Conservation (phyloP, 53 echinoderm and acorn worm species). For the Glandiceps talaboti region DNA sequence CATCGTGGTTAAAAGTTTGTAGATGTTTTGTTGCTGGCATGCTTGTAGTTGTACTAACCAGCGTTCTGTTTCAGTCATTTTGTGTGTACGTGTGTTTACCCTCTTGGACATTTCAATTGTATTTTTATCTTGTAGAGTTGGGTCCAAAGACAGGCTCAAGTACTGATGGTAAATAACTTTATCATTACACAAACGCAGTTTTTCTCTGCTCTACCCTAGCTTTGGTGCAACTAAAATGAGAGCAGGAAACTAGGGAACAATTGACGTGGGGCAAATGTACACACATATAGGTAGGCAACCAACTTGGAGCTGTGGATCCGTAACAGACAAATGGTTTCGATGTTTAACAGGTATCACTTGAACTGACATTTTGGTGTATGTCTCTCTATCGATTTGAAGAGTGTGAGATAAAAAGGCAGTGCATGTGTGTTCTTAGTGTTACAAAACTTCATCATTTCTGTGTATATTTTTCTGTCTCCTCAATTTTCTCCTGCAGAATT, state of each 20-base stretch:
- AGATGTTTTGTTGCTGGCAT: background rate
- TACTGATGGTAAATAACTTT: background rate
- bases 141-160: background rate
- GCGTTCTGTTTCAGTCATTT: background rate
- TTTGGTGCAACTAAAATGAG: background rate
- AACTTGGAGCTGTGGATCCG: too few species aligned
- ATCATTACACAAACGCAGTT: background rate
- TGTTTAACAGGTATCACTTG: background rate
- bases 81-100: background rate
- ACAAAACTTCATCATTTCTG: background rate
- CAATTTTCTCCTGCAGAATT: constrained; percentile 9
- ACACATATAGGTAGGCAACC: too few species aligned
- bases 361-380: background rate
- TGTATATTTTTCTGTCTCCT: background rate
- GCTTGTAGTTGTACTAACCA: background rate
- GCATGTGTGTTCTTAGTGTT: background rate
- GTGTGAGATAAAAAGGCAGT: too few species aligned
- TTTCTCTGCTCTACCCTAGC: background rate
- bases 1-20: too few species aligned
- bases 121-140: background rate
- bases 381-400: too few species aligned
- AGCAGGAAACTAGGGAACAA: background rate
- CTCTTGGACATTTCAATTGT: background rate
- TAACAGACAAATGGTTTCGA: too few species aligned
- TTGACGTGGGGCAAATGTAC: too few species aligned